Conservation (phyloP, 1,140 invertebrate species). For the Drosophila miranda region DNA sequence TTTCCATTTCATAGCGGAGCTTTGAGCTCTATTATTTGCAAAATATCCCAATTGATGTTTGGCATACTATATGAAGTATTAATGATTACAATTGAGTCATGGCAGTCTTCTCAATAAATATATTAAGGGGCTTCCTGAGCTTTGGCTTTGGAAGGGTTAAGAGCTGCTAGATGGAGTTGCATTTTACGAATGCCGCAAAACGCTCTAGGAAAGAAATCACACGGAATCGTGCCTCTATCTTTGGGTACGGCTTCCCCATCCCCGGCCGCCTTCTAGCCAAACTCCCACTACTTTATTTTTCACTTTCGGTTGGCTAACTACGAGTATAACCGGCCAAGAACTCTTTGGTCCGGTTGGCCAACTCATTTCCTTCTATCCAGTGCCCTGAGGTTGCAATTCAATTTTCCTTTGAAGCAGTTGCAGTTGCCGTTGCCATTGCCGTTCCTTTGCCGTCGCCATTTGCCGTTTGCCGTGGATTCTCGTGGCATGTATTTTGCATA, state of each 20-base stretch:
- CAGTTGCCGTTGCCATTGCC: conserved; percentile 6
- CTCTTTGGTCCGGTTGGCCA: conserved; percentile 62
- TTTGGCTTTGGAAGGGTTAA: conserved; percentile 34
- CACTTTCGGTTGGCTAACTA: conserved; percentile 70
- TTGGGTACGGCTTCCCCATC: neutral
- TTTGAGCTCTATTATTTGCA: no score
- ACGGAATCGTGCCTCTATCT: conserved; percentile 67
- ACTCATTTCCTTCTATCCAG: conserved; percentile 53
- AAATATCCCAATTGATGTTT: no score
- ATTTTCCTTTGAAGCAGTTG: conserved; percentile 50
- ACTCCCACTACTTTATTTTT: conserved; percentile 54
- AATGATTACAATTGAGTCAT: no score
- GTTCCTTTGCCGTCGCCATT: conserved; percentile 25
- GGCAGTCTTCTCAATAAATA: no score
- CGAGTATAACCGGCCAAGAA: conserved; percentile 47
- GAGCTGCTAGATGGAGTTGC: conserved; percentile 27
- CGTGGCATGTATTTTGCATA: conserved; percentile 79
- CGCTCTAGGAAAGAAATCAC: conserved; percentile 60
- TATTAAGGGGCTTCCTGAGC: neutral
- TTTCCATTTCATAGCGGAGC: no score
- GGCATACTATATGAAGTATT: conserved; percentile 11
- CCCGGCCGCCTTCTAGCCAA: conserved; percentile 4
- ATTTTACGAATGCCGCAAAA: conserved; percentile 37
- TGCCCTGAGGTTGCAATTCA: conserved; percentile 68
- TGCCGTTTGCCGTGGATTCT: conserved; percentile 48